Evolutionary conservation across 2,888 invertebrate genomes (phyloP), one percentile per base, ranked within the genome.

Genomic region (Zootermopsis nevadensis): DNA sequence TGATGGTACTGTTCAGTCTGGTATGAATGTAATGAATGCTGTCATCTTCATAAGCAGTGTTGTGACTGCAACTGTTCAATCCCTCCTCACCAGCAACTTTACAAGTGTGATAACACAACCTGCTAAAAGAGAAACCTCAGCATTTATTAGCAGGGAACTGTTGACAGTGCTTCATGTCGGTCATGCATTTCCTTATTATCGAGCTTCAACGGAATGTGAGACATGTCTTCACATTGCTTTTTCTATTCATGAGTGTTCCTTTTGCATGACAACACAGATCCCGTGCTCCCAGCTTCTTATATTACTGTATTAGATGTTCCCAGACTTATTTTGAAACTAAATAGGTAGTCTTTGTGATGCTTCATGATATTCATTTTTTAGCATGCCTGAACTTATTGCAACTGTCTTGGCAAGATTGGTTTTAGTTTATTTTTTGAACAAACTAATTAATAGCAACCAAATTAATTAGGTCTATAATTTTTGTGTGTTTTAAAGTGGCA

Each of bases 121-220:
- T 69, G 69, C 30, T 48, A 8, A 1, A 77, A 77, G n/a, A 53
- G 55, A 77, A 77, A 77, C 15, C 55, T 77, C 55, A 55, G 55
- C 60, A 66, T 79, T 79, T 79, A 79, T 60, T 79, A 79, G 79
- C n/a, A n/a, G 79, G 38, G 74, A 74, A 38, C 74, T 74, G 42
- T 38, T 74, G 74, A 74, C 74, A 74, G 35, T 74, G 27, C 60
- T 60, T 27, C n/a, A 60, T 60, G 74, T 74, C n/a, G 19, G 69
- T 74, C 74, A 74, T 74, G 79, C 79, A 79, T 79, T 55, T 79
- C 60, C 60, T 35, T 79, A n/a, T 60, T 66, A 79, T 79, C 79
- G 79, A 79, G 79, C 79, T 79, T 79, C 35, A 60, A 60, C 35
- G n/a, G 74, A 74, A 74, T 74, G 74, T 74, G 74, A 38, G 74